Evolutionary conservation across 2,888 invertebrate genomes (phyloP).

Genomic region (Pilophorus perplexus): DNA sequence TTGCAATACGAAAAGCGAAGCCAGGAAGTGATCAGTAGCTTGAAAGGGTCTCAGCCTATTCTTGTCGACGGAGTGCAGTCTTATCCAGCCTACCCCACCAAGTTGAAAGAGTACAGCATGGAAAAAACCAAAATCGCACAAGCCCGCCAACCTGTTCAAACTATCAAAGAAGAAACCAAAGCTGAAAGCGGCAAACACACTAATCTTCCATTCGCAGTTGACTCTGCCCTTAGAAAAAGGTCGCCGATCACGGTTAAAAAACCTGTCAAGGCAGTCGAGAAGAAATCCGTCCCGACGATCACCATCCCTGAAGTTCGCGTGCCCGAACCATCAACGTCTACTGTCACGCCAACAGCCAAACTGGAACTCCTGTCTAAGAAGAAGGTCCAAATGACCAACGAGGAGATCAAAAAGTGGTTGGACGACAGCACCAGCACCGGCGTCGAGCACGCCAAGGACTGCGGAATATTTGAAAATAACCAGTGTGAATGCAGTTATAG

Average conservation of each 20-base stretch:
- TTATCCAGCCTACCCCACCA: constrained; percentile 32
- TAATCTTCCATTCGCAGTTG: constrained; percentile 48
- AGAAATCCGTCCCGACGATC: constrained; percentile 22
- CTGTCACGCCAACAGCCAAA: neutral
- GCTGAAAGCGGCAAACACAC: constrained; percentile 46
- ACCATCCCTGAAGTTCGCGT: constrained; percentile 12
- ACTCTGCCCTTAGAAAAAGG: constrained; percentile 47
- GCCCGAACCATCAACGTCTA: neutral
- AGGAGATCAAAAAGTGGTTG: constrained; percentile 48
- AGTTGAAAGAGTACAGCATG: constrained; percentile 38
- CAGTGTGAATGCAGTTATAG: constrained; percentile 47
- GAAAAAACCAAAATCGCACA: constrained; percentile 29
- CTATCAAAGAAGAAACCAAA: constrained; percentile 27
- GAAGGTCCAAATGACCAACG: constrained; percentile 47
- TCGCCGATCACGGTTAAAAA: constrained; percentile 46
- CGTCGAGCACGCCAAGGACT: constrained; percentile 47
- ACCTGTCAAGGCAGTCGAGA: constrained; percentile 28
- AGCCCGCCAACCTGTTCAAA: constrained; percentile 6
- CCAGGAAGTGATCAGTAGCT: constrained; percentile 43
- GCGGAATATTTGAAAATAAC: constrained; percentile 48
- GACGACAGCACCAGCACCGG: constrained; percentile 47
- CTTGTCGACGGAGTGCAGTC: constrained; percentile 11
- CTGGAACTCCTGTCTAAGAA: constrained; percentile 44
- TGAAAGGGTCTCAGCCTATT: constrained; percentile 37
- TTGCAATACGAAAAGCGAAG: constrained; percentile 45